These are phyloP conservation scores for Tragulus kanchil DNA, from an alignment of 2,113 vertebrate species.

Conservation along the genomic window DNA sequence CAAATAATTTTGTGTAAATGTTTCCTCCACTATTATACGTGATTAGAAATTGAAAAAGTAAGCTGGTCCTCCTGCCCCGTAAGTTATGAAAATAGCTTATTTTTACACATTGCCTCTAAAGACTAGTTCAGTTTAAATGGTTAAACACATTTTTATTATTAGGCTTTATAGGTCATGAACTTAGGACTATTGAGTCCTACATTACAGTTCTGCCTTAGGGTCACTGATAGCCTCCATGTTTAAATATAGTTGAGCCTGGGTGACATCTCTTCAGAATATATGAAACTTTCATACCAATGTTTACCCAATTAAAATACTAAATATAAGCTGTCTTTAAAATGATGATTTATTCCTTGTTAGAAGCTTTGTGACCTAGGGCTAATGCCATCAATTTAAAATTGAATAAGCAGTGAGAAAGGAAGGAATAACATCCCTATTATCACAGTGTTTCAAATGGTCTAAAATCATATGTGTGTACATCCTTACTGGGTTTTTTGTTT, in stretches of 20 bases:
- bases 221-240: not conserved
- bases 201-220: not conserved
- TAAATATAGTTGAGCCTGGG: not conserved
- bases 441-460: constrained; percentile 32
- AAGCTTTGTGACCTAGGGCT: constrained; percentile 67
- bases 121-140: not conserved
- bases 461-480: not conserved
- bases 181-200: not conserved
- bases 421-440: constrained; percentile 53
- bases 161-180: not conserved
- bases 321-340: constrained; percentile 16
- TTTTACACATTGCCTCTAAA: constrained; percentile 30
- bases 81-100: not conserved
- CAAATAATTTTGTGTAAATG: not conserved
- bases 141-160: constrained; percentile 53
- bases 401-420: constrained; percentile 20
- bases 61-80: not conserved
- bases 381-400: constrained; percentile 65
- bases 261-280: constrained; percentile 53
- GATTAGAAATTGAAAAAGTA: not conserved
- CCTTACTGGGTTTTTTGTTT: not conserved
- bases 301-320: constrained; percentile 71
- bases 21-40: not conserved
- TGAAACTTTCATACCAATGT: constrained; percentile 47
- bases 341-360: constrained; percentile 76